phyloP scores from a whole-genome alignment of 2,888 invertebrate species.

The Penaeus monodon region DNA sequence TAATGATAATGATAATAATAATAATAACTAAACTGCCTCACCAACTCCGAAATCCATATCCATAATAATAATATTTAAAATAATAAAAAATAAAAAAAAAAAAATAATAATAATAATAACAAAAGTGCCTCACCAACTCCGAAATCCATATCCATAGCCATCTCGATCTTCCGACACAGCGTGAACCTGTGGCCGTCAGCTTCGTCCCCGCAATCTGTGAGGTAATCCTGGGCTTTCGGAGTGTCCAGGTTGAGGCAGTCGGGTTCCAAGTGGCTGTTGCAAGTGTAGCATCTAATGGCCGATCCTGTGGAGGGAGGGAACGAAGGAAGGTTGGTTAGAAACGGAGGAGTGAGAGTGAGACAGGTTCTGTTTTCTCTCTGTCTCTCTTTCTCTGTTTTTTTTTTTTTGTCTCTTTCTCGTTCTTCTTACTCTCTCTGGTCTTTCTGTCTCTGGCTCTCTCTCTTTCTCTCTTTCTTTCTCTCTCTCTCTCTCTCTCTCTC shows the following conservation, averaged over 20 bases:
- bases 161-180: slow-evolving; percentile 57
- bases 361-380: neutral
- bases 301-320: slow-evolving; percentile 28
- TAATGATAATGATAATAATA: neutral
- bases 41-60: too few relatives aligned
- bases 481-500: neutral
- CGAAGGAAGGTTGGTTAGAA: too few relatives aligned
- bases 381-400: neutral
- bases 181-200: slow-evolving; percentile 36
- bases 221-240: neutral
- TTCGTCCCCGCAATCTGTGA: slow-evolving; percentile 32
- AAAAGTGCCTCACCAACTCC: slow-evolving; percentile 27
- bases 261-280: slow-evolving; percentile 47
- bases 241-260: slow-evolving; percentile 28
- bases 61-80: too few relatives aligned
- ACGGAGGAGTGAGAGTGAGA: too few relatives aligned
- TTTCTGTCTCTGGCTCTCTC: too few relatives aligned
- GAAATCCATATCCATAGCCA: slow-evolving; percentile 59
- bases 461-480: neutral
- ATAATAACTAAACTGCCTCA: too few relatives aligned
- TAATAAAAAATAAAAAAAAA: neutral
- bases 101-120: neutral
- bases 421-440: neutral
- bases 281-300: slow-evolving; percentile 45
- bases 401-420: neutral